A percentile compares a stretch with the other conserved stretches of the same genome.
These are phyloP conservation scores for Dolomedes plantarius DNA, from an alignment of 2,888 invertebrate species.

Conservation along the genomic window DNA sequence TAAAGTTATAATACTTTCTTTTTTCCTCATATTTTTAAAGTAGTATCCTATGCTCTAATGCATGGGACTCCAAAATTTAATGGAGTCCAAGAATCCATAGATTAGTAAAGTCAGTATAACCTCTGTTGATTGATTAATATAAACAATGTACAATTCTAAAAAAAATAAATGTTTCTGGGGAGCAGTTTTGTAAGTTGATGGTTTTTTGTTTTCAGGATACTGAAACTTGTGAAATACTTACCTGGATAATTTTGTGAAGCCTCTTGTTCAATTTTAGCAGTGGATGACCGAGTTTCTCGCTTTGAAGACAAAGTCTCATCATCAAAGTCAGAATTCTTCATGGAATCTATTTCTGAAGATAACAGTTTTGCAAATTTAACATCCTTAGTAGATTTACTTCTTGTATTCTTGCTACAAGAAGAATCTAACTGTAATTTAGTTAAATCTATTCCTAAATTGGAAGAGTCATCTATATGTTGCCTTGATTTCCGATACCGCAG, in stretches of 20 bases:
- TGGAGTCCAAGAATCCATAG: no score
- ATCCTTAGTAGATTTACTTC: neutral
- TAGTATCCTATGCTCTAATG: no score
- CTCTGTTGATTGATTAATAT: no score
- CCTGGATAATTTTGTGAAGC: neutral
- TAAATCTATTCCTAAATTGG: conserved; percentile 1
- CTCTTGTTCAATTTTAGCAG: neutral
- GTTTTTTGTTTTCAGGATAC: no score
- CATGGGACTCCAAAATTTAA: no score
- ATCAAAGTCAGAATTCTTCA: neutral
- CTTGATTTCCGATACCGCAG: neutral
- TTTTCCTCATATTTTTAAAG: no score
- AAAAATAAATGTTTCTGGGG: no score
- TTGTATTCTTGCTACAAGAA: neutral
- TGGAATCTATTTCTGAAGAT: neutral
- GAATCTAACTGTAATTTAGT: neutral
- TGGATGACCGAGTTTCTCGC: neutral
- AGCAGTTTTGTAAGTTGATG: no score
- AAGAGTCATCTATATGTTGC: neutral
- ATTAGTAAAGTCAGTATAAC: no score
- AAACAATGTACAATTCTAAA: no score
- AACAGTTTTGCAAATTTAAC: neutral
- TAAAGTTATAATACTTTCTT: no score
- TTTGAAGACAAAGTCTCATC: neutral
- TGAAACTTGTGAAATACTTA: no score